A percentile compares a stretch with the other conserved stretches of the same genome.
Conservation (phyloP, 2,888 invertebrate genomes). For the Conus canariensis region DNA sequence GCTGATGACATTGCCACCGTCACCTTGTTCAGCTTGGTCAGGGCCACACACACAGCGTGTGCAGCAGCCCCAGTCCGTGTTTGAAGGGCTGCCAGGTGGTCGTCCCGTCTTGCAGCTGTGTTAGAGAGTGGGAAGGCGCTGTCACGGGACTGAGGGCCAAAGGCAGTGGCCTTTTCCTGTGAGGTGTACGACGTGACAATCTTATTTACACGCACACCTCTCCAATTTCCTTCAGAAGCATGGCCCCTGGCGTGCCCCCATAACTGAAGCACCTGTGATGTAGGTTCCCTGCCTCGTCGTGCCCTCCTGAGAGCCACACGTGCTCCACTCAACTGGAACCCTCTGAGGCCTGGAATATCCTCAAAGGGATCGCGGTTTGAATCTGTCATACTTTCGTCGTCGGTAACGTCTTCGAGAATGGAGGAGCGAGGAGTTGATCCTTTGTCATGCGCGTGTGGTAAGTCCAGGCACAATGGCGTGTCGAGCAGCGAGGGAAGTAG, state of each 20-base stretch:
- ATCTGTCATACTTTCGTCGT: background rate
- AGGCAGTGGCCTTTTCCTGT: background rate
- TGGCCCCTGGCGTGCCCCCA: background rate
- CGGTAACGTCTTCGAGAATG: background rate
- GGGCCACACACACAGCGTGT: background rate
- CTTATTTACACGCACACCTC: background rate
- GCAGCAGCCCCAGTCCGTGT: background rate
- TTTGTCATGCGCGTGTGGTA: too few relatives aligned
- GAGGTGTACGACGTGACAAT: background rate
- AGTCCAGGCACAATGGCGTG: too few relatives aligned
- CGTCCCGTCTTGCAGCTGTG: background rate
- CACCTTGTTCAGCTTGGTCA: background rate
- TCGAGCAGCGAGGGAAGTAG: too few relatives aligned
- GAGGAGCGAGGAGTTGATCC: background rate
- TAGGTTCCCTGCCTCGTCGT: background rate
- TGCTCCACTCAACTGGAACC: background rate
- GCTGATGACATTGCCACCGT: too few relatives aligned
- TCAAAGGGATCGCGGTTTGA: background rate
- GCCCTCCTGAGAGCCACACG: background rate
- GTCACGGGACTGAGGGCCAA: background rate
- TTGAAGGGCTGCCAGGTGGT: background rate
- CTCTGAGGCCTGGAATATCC: background rate
- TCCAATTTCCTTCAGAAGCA: background rate
- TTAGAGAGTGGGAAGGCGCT: background rate
- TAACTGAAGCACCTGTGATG: background rate